phyloP scores from a whole-genome alignment of 2,888 invertebrate species.

The Andrena bucephala region DNA sequence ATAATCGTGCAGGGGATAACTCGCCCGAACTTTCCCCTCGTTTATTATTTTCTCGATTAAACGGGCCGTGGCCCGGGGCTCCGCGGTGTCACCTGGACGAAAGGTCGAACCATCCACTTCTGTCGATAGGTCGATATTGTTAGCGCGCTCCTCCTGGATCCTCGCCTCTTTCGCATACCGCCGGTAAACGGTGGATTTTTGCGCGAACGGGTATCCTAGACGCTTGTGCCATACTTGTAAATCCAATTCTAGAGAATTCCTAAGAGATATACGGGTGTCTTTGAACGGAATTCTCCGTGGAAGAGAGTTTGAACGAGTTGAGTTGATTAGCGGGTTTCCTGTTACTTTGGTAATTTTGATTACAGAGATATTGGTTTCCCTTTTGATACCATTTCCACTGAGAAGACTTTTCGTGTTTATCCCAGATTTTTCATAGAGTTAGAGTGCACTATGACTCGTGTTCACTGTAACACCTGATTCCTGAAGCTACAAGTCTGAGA shows the following conservation, averaged over 20 bases:
- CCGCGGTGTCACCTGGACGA: conserved; percentile 49
- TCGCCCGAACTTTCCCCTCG: conserved; percentile 76
- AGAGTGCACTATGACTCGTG: neutral
- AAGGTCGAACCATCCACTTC: conserved; percentile 50
- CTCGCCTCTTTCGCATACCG: conserved; percentile 5
- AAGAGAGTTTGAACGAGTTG: too few species aligned
- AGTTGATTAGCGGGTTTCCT: neutral
- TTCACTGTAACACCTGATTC: neutral
- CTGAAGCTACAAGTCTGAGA: neutral
- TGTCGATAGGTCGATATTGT: conserved; percentile 54
- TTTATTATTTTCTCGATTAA: conserved; percentile 77
- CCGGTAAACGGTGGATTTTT: neutral
- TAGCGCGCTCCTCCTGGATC: conserved; percentile 20
- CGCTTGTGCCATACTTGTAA: neutral
- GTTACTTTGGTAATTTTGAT: neutral
- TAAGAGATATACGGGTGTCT: too few species aligned
- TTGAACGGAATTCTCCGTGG: too few species aligned
- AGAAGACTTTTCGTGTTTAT: neutral
- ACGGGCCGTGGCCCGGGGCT: conserved; percentile 47
- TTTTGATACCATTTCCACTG: too few species aligned
- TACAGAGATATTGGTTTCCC: too few species aligned
- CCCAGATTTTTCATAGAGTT: neutral
- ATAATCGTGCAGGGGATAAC: conserved; percentile 68
- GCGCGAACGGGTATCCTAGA: neutral
- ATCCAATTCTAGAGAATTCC: too few species aligned